Evolutionary conservation across 2,888 invertebrate species (phyloP), one percentile per base, ranked within the genome.

Genomic region (Tenthredo livida): DNA sequence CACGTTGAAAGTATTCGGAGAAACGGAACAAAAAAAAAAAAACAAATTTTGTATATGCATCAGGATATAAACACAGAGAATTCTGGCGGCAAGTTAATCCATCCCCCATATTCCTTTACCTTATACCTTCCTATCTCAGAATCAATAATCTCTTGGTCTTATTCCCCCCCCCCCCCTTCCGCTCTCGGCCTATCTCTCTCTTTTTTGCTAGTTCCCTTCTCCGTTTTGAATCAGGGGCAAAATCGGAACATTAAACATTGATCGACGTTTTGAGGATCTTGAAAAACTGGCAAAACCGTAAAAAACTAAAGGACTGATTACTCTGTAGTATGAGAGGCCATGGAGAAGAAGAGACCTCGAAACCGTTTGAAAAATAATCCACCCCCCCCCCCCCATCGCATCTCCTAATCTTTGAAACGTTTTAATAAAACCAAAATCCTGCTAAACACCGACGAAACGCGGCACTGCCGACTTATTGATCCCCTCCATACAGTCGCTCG

Each of bases 401-500:
- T 33, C 33, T 33, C 6, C 29, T 5, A 33, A 67, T 33, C 67
- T 25, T 21, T 29, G 5, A 33, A 12, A 33, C 33, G 29, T 67
- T 67, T 33, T 15, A 33, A 67, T 33, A 67, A 67, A 67, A 33
- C 67, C 67, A 67, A 67, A 67, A 67, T 67, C 67, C 33, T 4
- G 29, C 25, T 12, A 67, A 67, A 33, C 67, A 17, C 67, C 33
- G 67, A 33, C 33, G 67, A 67, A 67, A 67, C 67, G 33, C 80
- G 80, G 61, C 25, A 80, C 58, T 40, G 80, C 80, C 40, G 40
- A 91, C 92, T 93, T 93, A 93, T 93, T 91, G 92, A 92, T 92
- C 92, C 92, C 90, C 90, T 50, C 88, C 88, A 88, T 86, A 47
- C 5, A 67, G 67, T 67, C 67, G 33, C 67, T 67, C 15, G 33